Conservation (phyloP, 2,113 vertebrate genomes). For the Gallinago media region DNA sequence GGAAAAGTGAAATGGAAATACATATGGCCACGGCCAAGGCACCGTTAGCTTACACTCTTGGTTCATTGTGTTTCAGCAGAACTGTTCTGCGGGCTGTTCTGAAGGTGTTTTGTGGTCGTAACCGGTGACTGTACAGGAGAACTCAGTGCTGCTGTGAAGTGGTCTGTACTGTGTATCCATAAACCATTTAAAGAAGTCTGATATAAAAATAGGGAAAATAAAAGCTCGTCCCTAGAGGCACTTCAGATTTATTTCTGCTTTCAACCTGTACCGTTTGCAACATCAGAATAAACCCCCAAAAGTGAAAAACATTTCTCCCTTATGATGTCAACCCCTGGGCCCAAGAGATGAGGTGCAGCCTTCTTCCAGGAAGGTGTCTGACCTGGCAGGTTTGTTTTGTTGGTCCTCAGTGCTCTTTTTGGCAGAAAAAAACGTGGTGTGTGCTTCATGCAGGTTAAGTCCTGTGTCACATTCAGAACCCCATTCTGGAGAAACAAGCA, state of each 20-base stretch:
- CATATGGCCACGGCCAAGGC: background rate
- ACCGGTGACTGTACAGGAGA: background rate
- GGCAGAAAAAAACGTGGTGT: background rate
- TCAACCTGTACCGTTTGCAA: background rate
- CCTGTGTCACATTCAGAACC: constrained; percentile 46
- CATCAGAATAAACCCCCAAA: background rate
- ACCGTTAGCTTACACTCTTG: background rate
- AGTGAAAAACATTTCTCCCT: background rate
- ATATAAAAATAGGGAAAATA: background rate
- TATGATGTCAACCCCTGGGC: background rate
- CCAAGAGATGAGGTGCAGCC: background rate
- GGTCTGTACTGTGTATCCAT: background rate
- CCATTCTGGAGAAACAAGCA: constrained; percentile 63
- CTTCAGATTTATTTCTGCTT: background rate
- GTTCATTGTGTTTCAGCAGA: background rate
- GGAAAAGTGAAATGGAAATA: background rate
- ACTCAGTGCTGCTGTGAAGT: accelerated
- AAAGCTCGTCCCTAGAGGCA: background rate
- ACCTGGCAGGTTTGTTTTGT: constrained; percentile 13
- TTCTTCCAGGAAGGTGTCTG: constrained; percentile 9
- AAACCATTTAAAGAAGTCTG: background rate
- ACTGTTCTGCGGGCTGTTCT: background rate
- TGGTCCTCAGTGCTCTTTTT: constrained; percentile 18
- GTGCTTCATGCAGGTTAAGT: background rate
- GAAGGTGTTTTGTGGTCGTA: background rate